Evolutionary conservation across 2,888 invertebrate species (phyloP), one percentile per base, ranked within the genome.

Genomic region (Phoronis australis): DNA sequence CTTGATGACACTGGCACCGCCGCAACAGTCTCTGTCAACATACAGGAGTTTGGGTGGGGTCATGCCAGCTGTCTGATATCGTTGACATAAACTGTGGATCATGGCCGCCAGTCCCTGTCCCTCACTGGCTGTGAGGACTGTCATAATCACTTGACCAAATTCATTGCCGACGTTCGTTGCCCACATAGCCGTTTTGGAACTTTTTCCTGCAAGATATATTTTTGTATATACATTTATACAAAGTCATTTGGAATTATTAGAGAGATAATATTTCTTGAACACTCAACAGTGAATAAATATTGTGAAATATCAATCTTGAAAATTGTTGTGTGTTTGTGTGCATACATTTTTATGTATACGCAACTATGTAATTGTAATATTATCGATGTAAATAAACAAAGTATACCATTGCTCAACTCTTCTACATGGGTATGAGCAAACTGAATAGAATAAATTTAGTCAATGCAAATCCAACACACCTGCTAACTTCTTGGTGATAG

Each of bases 401-500:
- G n/a, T n/a, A n/a, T n/a, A n/a, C n/a, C n/a, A n/a, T n/a, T n/a
- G n/a, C n/a, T n/a, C n/a, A n/a, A n/a, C n/a, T n/a, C n/a, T n/a
- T n/a, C n/a, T n/a, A n/a, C n/a, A n/a, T n/a, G n/a, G n/a, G n/a
- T n/a, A n/a, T n/a, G n/a, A n/a, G n/a, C n/a, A n/a, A n/a, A n/a
- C n/a, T n/a, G n/a, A n/a, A n/a, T n/a, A n/a, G n/a, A n/a, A 31
- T 31, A 31, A 31, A 31, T 31, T 31, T 31, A 12, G 15, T 9
- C 31, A 31, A 9, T 31, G 31, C 31, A 31, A 12, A n/a, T n/a
- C n/a, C n/a, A n/a, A 31, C 31, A 31, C 9, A 31, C 15, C 9
- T 31, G 9, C 15, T 31, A 31, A 9, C 31, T 31, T 31, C 15
- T 31, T 31, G 31, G 31, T n/a, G n/a, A n/a, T n/a, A 43, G 60